These are phyloP conservation scores for Eledona agricola DNA, from an alignment of 2,888 invertebrate genomes.

Conservation along the genomic window DNA sequence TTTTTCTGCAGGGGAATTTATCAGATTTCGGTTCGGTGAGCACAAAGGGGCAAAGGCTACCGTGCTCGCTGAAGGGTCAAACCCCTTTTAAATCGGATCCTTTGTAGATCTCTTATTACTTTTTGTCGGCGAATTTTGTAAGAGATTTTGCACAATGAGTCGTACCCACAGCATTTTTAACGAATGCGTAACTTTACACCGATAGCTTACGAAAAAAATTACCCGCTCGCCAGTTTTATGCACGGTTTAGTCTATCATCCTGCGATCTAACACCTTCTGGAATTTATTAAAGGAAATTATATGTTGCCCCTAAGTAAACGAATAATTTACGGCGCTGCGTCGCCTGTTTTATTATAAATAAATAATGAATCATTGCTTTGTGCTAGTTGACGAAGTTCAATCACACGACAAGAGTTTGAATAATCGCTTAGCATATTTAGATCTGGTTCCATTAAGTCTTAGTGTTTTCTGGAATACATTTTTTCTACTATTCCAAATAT, in stretches of 20 bases:
- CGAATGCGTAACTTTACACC: constrained; percentile 35
- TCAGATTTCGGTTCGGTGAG: constrained; percentile 47
- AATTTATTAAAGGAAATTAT: constrained; percentile 40
- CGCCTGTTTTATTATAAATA: constrained; percentile 22
- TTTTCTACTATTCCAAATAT: too few relatives aligned
- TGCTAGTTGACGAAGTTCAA: too few relatives aligned
- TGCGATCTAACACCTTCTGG: constrained; percentile 38
- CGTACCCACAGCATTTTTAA: constrained; percentile 47
- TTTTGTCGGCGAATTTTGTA: constrained; percentile 53
- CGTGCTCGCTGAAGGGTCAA: constrained; percentile 46
- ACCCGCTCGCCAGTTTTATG: constrained; percentile 4
- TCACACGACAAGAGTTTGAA: too few relatives aligned
- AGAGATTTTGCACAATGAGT: constrained; percentile 52
- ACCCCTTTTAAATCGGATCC: constrained; percentile 53
- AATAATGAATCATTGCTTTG: too few relatives aligned
- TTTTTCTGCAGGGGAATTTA: constrained; percentile 44
- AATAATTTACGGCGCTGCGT: constrained; percentile 31
- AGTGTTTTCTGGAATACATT: too few relatives aligned
- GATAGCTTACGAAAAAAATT: constrained; percentile 12
- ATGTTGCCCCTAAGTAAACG: constrained; percentile 33
- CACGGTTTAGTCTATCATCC: constrained; percentile 40
- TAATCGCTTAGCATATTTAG: too few relatives aligned
- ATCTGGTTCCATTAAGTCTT: too few relatives aligned
- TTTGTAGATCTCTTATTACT: constrained; percentile 54
- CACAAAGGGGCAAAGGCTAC: constrained; percentile 50